Evolutionary conservation across 2,888 invertebrate species (phyloP), one percentile per base, ranked within the genome.

Genomic region (Opisthograptis luteolata): DNA sequence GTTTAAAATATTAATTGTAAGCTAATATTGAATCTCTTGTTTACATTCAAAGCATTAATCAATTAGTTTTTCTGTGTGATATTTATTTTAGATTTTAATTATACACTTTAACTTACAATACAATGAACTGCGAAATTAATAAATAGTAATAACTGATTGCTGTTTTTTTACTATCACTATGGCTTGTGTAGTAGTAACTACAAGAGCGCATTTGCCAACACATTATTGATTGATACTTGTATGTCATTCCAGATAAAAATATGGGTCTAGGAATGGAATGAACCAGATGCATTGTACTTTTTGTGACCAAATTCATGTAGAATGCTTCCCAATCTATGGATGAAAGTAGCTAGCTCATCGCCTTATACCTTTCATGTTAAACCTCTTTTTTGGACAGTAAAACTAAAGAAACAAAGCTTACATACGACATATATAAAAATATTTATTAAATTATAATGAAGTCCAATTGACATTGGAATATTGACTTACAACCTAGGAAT

Each of bases 361-460:
- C n/a, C n/a, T n/a, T n/a, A n/a, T n/a, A n/a, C n/a, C n/a, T n/a
- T n/a, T n/a, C n/a, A n/a, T n/a, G n/a, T n/a, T n/a, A n/a, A n/a
- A n/a, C n/a, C n/a, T n/a, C n/a, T n/a, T n/a, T n/a, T n/a, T n/a
- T n/a, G n/a, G n/a, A n/a, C n/a, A n/a, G n/a, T n/a, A n/a, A n/a
- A n/a, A n/a, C n/a, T n/a, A n/a, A n/a, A 17, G 13, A 50, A 40
- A 51, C 24, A 22, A 24, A 20, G 22, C 22, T 35, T 15, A 30
- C 8, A 48, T 48, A n/a, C 30, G 44, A 59, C 59, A 64, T 60
- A 76, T n/a, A n/a, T n/a, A 46, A 79, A 81, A 79, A 80, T 77
- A 81, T 84, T 81, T 81, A 84, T 73, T 82, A 62, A 75, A 76
- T 70, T 74, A 76, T 59, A 66, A 66, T 68, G 72, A 56, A 73